Conservation (phyloP, 2,113 vertebrate genomes). For the Neodontobutis hainanensis region DNA sequence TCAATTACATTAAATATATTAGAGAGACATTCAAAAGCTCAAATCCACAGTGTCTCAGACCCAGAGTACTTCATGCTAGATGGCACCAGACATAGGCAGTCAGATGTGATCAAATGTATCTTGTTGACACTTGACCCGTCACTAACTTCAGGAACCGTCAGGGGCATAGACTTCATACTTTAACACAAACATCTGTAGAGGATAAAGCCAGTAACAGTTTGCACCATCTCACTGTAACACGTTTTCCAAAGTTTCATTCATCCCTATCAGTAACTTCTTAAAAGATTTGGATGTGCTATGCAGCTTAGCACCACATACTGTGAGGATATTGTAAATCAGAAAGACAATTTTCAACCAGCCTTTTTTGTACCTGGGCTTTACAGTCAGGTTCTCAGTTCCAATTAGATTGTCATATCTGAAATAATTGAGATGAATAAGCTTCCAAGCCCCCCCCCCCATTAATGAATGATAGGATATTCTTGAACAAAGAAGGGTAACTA, state of each 20-base stretch:
- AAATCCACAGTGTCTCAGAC: conserved; percentile 14
- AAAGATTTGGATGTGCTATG: not conserved
- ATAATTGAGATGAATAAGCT: conserved; percentile 46
- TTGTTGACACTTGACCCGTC: conserved; percentile 28
- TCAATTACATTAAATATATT: no score
- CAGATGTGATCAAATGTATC: conserved; percentile 7
- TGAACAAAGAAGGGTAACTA: conserved; percentile 16
- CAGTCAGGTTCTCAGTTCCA: conserved; percentile 37
- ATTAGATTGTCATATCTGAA: conserved; percentile 49
- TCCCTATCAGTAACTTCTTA: not conserved
- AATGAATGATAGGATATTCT: conserved; percentile 48
- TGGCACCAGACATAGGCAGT: not conserved
- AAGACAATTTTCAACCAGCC: not conserved
- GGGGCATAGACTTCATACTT: conserved; percentile 5
- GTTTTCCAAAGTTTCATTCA: not conserved
- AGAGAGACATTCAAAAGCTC: not conserved
- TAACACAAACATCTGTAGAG: conserved; percentile 17
- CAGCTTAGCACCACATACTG: conserved; percentile 4
- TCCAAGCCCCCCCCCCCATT: conserved; percentile 31
- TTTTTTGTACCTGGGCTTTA: conserved; percentile 14
- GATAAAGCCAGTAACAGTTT: conserved; percentile 8
- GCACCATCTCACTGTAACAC: conserved; percentile 9
- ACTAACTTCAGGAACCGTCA: not conserved
- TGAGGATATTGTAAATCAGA: conserved; percentile 12
- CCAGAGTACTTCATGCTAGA: conserved; percentile 4